Evolutionary conservation across 1,140 invertebrate species (phyloP).

Genomic region (Zaprionus lachaisei): DNA sequence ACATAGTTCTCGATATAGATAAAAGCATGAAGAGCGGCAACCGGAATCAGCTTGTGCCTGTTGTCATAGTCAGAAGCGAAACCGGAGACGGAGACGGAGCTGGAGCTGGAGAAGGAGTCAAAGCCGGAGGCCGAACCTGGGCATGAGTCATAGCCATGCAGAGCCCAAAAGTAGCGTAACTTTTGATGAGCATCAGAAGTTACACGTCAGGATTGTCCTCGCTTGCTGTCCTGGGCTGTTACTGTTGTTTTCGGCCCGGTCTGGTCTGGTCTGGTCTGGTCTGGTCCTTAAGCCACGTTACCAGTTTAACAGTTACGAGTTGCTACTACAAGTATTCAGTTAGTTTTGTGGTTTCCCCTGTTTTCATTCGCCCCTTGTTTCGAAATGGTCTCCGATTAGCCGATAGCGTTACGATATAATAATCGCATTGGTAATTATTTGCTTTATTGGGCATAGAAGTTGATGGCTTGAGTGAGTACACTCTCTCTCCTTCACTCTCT

Average conservation of each 20-base stretch:
- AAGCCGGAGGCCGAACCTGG: neutral
- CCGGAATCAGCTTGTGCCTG: neutral
- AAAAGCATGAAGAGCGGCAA: neutral
- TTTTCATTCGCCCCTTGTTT: neutral
- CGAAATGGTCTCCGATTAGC: neutral
- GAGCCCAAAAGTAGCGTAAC: conserved; percentile 35
- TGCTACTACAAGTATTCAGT: conserved; percentile 11
- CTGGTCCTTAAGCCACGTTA: conserved; percentile 19
- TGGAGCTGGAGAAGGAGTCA: neutral
- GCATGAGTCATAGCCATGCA: neutral
- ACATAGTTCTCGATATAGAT: neutral
- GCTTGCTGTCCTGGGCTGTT: too few relatives aligned
- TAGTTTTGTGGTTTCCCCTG: neutral
- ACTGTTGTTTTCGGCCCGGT: too few relatives aligned
- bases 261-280: neutral
- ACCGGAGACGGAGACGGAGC: neutral
- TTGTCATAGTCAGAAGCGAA: neutral
- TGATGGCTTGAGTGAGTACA: neutral
- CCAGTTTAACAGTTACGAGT: conserved; percentile 16
- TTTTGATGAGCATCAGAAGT: conserved; percentile 54
- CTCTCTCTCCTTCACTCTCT: neutral
- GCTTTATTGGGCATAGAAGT: neutral
- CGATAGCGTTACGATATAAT: neutral
- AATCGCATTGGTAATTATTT: conserved; percentile 5
- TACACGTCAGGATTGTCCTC: conserved; percentile 20